These are phyloP conservation scores for Pollenia griseotomentosa DNA, from an alignment of 2,888 invertebrate species.

Conservation along the genomic window DNA sequence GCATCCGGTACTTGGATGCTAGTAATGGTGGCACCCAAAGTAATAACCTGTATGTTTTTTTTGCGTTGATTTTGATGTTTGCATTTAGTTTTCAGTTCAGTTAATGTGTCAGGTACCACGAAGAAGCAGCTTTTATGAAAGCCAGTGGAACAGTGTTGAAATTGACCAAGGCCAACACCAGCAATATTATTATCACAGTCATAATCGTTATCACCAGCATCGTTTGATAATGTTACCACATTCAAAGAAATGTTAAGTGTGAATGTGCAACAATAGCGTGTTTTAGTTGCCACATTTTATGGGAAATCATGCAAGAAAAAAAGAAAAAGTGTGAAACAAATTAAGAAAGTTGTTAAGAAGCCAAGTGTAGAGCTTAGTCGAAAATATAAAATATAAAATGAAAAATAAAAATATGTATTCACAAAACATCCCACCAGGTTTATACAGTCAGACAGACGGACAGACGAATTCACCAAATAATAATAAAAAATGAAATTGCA, in stretches of 20 bases:
- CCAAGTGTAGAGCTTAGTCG: constrained; percentile 35
- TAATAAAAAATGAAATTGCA: constrained; percentile 8
- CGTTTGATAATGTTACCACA: constrained; percentile 43
- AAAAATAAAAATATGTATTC: constrained; percentile 10
- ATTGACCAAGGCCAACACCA: constrained; percentile 18
- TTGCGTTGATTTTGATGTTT: constrained; percentile 19
- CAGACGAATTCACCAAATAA: background rate
- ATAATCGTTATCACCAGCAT: constrained; percentile 44
- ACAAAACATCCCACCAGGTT: constrained; percentile 24
- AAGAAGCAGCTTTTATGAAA: constrained; percentile 8
- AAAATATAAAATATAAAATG: constrained; percentile 23
- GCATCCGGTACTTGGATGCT: constrained; percentile 90
- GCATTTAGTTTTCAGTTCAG: background rate
- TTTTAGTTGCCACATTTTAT: constrained; percentile 47
- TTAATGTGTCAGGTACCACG: constrained; percentile 21
- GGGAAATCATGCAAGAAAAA: constrained; percentile 41
- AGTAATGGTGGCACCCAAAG: constrained; percentile 93
- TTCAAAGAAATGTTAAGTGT: constrained; percentile 36
- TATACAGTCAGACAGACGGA: background rate
- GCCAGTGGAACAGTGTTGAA: background rate
- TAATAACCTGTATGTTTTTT: constrained; percentile 86
- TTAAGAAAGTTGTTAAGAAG: constrained; percentile 54
- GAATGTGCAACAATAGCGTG: constrained; percentile 20
- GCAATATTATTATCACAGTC: constrained; percentile 31
- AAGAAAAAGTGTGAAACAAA: constrained; percentile 39